phyloP scores from a whole-genome alignment of 2,888 invertebrate genomes.

The Gastracanthus pulcherrimus region DNA sequence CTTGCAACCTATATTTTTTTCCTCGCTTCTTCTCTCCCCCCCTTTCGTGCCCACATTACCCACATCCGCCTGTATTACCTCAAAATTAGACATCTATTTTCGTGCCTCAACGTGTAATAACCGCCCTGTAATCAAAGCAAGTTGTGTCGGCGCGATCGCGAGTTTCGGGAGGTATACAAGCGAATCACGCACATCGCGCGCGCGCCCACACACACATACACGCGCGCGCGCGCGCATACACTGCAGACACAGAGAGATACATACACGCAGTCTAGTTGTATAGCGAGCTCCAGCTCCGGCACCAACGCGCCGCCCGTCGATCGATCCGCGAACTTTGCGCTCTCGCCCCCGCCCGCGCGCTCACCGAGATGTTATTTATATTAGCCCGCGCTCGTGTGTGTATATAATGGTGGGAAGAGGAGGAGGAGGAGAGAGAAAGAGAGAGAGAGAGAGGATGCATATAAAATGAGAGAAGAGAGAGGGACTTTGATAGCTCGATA shows the following conservation, averaged over 20 bases:
- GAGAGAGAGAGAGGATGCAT: not conserved
- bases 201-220: not conserved
- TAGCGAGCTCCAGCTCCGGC: not conserved
- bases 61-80: not conserved
- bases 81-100: slow-evolving; percentile 35
- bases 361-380: not conserved
- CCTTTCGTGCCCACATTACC: not conserved
- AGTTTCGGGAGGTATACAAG: slow-evolving; percentile 14
- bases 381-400: slow-evolving; percentile 7
- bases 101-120: not conserved
- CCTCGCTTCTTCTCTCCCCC: not conserved
- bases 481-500: not conserved
- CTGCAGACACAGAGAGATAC: not conserved
- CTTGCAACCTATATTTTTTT: not conserved
- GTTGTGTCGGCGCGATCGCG: not conserved
- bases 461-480: not conserved
- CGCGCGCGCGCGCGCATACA: not conserved
- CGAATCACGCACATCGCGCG: not conserved
- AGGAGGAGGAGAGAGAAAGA: not conserved
- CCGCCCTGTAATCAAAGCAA: slow-evolving; percentile 31
- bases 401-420: not conserved
- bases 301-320: slow-evolving; percentile 24
- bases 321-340: slow-evolving; percentile 42
- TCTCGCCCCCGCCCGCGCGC: not conserved
- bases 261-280: not conserved